Evolutionary conservation across 2,113 vertebrate genomes (phyloP).

Genomic region (Chaenocephalus aceratus): DNA sequence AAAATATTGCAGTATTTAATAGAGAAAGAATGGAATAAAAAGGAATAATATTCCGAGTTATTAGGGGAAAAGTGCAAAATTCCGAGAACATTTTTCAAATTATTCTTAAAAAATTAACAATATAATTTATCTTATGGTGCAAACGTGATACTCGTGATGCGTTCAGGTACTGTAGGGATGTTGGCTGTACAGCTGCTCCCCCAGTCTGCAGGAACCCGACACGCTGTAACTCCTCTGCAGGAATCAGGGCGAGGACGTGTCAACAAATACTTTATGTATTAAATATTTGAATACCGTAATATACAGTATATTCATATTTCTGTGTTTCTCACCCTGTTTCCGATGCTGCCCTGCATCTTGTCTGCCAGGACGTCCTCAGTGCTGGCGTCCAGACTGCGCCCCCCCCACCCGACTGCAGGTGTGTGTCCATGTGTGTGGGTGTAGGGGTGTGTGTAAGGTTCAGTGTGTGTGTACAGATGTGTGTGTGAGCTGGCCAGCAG

Average conservation of each 20-base stretch:
- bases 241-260: neutral
- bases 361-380: conserved; percentile 32
- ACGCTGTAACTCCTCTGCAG: conserved; percentile 79
- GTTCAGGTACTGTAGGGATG: conserved; percentile 51
- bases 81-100: neutral
- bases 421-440: neutral
- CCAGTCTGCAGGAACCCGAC: conserved; percentile 65
- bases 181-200: conserved; percentile 48
- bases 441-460: conserved; percentile 20
- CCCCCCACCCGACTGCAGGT: neutral
- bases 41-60: too few species aligned
- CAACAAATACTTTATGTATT: too few species aligned
- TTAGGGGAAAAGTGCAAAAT: neutral
- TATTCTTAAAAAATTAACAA: too few species aligned
- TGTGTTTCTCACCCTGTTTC: conserved; percentile 56
- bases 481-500: conserved; percentile 84
- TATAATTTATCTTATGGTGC: too few species aligned
- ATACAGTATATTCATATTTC: neutral
- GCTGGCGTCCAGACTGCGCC: conserved; percentile 66
- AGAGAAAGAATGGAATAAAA: too few species aligned
- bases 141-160: neutral
- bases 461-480: neutral
- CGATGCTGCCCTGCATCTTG: conserved; percentile 40
- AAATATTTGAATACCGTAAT: too few species aligned
- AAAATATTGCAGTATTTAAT: too few species aligned